Evolutionary conservation across 2,888 invertebrate genomes (phyloP).

Genomic region (Lottia gigantea): DNA sequence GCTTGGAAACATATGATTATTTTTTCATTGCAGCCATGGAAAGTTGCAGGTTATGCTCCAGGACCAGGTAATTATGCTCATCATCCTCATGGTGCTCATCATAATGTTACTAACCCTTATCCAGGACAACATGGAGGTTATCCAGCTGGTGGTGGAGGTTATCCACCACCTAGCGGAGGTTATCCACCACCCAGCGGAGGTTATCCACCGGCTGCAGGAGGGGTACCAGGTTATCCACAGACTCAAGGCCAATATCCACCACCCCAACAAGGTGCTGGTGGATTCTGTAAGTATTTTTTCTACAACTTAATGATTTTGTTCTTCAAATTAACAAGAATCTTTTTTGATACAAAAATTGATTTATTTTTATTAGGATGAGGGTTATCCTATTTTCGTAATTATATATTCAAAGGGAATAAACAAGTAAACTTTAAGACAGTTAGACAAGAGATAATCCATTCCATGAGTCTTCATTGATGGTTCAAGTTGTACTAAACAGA

Average conservation of each 20-base stretch:
- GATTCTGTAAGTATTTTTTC: not conserved
- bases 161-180: constrained; percentile 24
- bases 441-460: no score
- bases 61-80: constrained; percentile 17
- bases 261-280: not conserved
- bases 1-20: not conserved
- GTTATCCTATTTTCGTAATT: no score
- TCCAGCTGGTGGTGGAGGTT: constrained; percentile 15
- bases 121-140: constrained; percentile 20
- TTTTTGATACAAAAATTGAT: no score
- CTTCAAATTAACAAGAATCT: no score
- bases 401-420: no score
- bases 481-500: no score
- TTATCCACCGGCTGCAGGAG: constrained; percentile 4
- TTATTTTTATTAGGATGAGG: no score
- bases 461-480: no score
- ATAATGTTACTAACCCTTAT: constrained; percentile 6
- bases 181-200: constrained; percentile 31
- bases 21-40: constrained; percentile 3
- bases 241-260: constrained; percentile 28
- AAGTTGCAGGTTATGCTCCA: constrained; percentile 28
- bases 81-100: constrained; percentile 6
- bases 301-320: no score
- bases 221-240: constrained; percentile 19
- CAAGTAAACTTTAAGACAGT: no score